Base-by-base conservation (phyloP, 2,888 invertebrate genomes). In the Cremastinae sp. region DNA sequence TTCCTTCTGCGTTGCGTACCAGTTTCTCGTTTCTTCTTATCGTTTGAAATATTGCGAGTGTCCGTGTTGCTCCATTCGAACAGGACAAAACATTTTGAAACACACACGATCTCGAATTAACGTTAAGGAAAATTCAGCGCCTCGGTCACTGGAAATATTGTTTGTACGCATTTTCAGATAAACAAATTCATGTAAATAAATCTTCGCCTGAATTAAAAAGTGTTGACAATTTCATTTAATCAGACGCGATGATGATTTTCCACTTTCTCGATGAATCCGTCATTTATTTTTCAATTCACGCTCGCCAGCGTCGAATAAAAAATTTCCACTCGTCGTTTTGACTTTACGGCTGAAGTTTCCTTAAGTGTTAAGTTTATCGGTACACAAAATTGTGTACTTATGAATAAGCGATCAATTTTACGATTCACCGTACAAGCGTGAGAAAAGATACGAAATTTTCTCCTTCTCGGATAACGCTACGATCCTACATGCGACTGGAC, bases 51-150 rank as follows among this genome's bases (percentile, higher is more conserved):
- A 85, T 82, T 56, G 18, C 20, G 64, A 41, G 8, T 65, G 43
- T 14, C 43, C 20, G 37, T 12, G 9, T 28, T 49, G 10, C 18
- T 43, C 14, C 16, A 22, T 55, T 53, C 28, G 5, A 12, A 45
- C 12, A 45, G 12, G 45, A 47, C n/a, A 65, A 41, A 70, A 61
- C 37, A 18, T 64, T 41, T 49, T 49, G 18, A 18, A 49, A 7
- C 9, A 49, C 9, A 41, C 45, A 45, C 14, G 45, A 83, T 85
- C 84, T 84, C 84, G 83, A 84, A 82, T 28, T 68, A 77, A 80
- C 37, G 47, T 73, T 47, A 18, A 22, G 35, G 22, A 43, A 43
- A n/a, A n/a, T 45, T 45, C 12, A 45, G 45, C 45, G 12, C 12
- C 12, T 45, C 12, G 4, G 12, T 45, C 14, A 4, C 28, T 28